Conservation (phyloP, 2,797 vertebrate genomes). For the Thunnus albacares region DNA sequence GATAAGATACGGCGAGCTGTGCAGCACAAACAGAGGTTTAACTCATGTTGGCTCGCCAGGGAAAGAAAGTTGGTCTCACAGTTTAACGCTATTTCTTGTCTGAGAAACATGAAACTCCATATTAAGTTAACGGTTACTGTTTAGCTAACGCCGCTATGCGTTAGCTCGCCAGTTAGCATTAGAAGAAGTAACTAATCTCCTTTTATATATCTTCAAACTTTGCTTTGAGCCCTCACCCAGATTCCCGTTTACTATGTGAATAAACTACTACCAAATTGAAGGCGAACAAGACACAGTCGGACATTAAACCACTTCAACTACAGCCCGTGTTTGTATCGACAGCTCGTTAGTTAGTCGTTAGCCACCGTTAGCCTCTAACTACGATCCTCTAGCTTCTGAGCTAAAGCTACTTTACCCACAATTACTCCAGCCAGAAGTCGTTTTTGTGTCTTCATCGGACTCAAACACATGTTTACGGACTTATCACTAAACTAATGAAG, state of each 20-base stretch:
- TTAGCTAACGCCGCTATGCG: slow-evolving; percentile 56
- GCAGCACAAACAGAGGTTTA: neutral
- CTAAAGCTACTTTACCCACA: slow-evolving; percentile 56
- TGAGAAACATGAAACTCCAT: slow-evolving; percentile 2
- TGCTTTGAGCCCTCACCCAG: rapidly evolving
- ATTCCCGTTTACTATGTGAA: neutral
- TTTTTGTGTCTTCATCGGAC: neutral
- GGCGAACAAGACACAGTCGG: rapidly evolving
- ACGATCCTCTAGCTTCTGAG: slow-evolving; percentile 55
- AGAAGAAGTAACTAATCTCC: slow-evolving; percentile 3
- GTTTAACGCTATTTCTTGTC: neutral
- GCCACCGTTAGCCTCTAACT: slow-evolving; percentile 61
- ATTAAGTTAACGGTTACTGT: slow-evolving; percentile 21
- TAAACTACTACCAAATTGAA: neutral
- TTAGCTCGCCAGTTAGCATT: slow-evolving; percentile 71
- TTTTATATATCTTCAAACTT: neutral
- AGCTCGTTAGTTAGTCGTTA: slow-evolving; percentile 63
- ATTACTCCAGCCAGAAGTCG: neutral
- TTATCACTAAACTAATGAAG: neutral
- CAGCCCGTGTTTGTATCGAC: slow-evolving; percentile 32
- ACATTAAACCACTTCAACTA: neutral
- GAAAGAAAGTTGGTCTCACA: rapidly evolving
- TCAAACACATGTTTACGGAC: neutral
- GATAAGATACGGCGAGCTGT: neutral
- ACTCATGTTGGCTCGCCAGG: rapidly evolving